These are phyloP conservation scores for Neodiprion virginianus DNA, from an alignment of 1,140 invertebrate genomes.

Conservation along the genomic window DNA sequence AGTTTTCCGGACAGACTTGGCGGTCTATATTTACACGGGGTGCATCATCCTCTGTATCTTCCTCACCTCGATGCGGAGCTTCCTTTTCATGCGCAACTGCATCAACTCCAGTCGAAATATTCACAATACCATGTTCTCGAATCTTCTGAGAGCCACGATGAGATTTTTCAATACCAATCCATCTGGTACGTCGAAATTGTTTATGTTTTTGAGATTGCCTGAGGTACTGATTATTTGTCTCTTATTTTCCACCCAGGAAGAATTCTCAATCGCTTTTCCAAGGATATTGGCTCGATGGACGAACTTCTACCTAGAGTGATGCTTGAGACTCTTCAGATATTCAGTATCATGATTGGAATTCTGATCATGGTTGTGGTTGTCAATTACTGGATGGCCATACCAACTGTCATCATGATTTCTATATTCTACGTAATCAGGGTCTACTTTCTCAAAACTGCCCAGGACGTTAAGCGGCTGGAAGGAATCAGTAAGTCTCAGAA, in stretches of 20 bases:
- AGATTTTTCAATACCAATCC: conserved; percentile 64
- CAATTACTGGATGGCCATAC: conserved; percentile 66
- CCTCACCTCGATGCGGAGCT: conserved; percentile 66
- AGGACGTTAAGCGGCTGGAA: conserved; percentile 67
- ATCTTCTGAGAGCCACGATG: conserved; percentile 77
- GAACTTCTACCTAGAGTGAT: conserved; percentile 77
- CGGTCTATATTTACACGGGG: conserved; percentile 57
- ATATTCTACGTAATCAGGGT: conserved; percentile 63
- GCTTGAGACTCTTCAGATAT: conserved; percentile 69
- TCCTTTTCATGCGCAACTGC: conserved; percentile 80
- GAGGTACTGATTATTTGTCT: conserved; percentile 28
- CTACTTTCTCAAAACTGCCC: conserved; percentile 70
- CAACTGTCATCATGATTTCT: conserved; percentile 62
- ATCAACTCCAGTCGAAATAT: conserved; percentile 81
- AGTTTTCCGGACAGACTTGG: conserved; percentile 30
- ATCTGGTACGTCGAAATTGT: conserved; percentile 61
- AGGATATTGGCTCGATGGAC: conserved; percentile 84
- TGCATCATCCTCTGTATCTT: conserved; percentile 52
- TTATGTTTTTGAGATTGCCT: neutral
- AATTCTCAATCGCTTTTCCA: conserved; percentile 82
- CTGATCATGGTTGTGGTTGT: conserved; percentile 64
- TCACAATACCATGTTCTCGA: conserved; percentile 85
- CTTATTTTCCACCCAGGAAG: conserved; percentile 56
- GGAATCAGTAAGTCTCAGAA: conserved; percentile 53
- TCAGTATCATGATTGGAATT: conserved; percentile 55